phyloP scores from a whole-genome alignment of 2,797 vertebrate genomes.

The Neopelma chrysocephalum region DNA sequence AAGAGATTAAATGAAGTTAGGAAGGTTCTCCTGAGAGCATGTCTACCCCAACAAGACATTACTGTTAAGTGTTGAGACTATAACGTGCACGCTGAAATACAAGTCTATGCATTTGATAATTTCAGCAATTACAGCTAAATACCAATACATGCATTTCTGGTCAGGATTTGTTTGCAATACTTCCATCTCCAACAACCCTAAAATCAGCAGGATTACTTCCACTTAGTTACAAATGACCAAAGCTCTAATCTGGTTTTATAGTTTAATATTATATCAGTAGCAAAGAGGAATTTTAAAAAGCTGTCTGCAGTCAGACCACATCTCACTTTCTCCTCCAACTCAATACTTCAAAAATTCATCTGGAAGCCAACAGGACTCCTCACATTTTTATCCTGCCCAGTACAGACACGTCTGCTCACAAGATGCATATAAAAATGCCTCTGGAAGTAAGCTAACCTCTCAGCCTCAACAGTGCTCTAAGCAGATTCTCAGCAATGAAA shows the following conservation, averaged over 20 bases:
- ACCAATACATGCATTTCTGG: neutral
- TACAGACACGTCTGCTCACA: neutral
- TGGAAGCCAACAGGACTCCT: neutral
- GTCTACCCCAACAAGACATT: neutral
- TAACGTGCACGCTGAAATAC: neutral
- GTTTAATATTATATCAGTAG: neutral
- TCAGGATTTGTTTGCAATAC: neutral
- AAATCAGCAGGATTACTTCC: neutral
- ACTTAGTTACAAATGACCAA: neutral
- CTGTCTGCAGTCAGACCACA: neutral
- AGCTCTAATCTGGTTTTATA: neutral
- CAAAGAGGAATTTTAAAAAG: neutral
- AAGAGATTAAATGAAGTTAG: neutral
- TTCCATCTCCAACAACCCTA: neutral
- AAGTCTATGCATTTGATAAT: neutral
- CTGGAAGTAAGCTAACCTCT: neutral
- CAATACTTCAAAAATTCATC: neutral
- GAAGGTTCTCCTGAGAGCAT: neutral
- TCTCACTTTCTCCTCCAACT: neutral
- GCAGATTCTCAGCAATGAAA: neutral
- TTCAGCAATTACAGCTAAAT: neutral
- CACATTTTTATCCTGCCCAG: neutral
- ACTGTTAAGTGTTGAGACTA: neutral
- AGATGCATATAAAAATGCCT: neutral
- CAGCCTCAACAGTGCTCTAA: neutral